Evolutionary conservation across 1,140 invertebrate species (phyloP), one percentile per base, ranked within the genome.

Genomic region (Rhopalosiphum maidis): DNA sequence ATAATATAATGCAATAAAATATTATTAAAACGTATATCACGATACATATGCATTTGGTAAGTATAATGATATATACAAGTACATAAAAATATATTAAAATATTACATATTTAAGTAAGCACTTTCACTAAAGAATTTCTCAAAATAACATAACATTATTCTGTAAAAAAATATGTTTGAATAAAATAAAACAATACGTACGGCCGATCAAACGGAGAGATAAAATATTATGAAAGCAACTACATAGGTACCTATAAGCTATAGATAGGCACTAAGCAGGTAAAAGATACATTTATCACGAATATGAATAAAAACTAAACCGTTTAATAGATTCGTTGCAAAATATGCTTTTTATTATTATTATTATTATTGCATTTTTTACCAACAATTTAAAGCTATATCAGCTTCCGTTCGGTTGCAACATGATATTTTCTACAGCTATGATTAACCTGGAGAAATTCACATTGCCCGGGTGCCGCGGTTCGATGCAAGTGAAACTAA

Each of bases 401-500:
- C 60, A 77, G n/a, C 60, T 77, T 77, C 60, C 60, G 60, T 77
- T 77, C 60, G 30, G n/a, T 77, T n/a, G 30, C 60, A 77, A 77
- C 60, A 77, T 18, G n/a, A 1, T 30, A 60, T 77, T 77, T 77
- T 77, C 60, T 77, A 77, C n/a, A 68, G 25, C 60, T 68, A n/a
- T 68, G 60, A 77, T 77, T 86, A 46, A 25, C 22, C n/a, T 18
- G n/a, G 87, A 89, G 87, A 89, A 89, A 89, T 89, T 37, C 48
- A n/a, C 15, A 35, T 48, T 54, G 87, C n/a, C 48, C 8, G 18
- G 46, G 87, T 46, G 18, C 86, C 86, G 86, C 86, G 86, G 41
- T 68, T 68, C 41, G 41, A 6, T 46, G 90, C 55, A 30, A 91
- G 90, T 77, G 90, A 91, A 91, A 91, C 90, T 91, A 91, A 91